Base-by-base conservation (phyloP, 1,140 invertebrate species). In the Danaus plexippus region DNA sequence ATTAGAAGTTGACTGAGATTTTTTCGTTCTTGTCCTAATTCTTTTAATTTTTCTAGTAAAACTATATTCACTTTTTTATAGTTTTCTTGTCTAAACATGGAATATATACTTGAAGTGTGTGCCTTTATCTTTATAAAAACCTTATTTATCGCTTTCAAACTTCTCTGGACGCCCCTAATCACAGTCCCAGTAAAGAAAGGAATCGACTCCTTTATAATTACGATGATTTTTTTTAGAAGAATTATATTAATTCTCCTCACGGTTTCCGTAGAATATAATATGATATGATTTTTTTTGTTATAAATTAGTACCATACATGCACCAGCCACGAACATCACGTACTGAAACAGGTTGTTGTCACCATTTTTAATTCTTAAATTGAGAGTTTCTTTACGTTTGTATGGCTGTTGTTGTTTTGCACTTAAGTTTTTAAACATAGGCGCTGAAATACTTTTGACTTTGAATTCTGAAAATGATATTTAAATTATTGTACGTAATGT, bases 31-130 rank as follows among this genome's bases (percentile, higher is more conserved):
- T 78, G 69, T 9, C 59, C 66, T 0, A 78, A 50, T 47, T 80
- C 75, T 68, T 63, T 71, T 53, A 85, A 55, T 63, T 77, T 82
- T 54, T 75, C 74, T 8, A 80, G 50, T 50, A 85, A 63, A 9
- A 73, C 15, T 11, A 67, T 22, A 43, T 59, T 56, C 47, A 10
- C 40, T 42, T 9, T 2, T 54, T 22, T 9, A 9, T 15, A 42
- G 15, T 47, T 57, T 57, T 53, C 42, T 47, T 48, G 46, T 52
- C 12, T 49, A 41, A 9, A 57, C 46, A 51, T 42, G 15, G 42
- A 43, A 52, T 9, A 46, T 40, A 41, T 45, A 40, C 32, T 53
- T 32, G 7, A 22, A 11, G 12, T 6, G 7, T 32, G 22, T 32
- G 22, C 22, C 22, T 32, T 32, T 32, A 32, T 32, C 4, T 32